Conservation (phyloP, 2,797 vertebrate species). For the Cottoperca gobio region DNA sequence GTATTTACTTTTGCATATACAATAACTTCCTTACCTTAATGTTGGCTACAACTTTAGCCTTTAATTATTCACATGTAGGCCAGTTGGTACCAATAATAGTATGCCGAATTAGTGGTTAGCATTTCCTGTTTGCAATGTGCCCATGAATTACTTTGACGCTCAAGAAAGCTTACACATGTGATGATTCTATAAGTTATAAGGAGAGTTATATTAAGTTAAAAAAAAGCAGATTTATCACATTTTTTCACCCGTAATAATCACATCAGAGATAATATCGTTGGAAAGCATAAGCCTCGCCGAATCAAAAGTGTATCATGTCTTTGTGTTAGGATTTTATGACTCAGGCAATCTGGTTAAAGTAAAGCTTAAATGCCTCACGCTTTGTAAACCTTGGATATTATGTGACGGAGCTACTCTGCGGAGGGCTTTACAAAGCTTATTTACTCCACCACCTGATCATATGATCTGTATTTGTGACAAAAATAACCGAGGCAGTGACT, state of each 20-base stretch:
- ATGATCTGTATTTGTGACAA: conserved; percentile 41
- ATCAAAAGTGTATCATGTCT: not conserved
- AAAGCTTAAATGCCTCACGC: not conserved
- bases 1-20: too few relatives aligned
- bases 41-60: not conserved
- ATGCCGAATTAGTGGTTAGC: not conserved
- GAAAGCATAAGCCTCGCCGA: not conserved
- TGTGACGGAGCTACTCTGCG: not conserved
- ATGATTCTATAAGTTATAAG: not conserved
- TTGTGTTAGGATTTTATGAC: not conserved
- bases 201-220: not conserved
- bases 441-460: conserved; percentile 29
- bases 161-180: not conserved
- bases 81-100: not conserved
- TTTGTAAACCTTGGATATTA: conserved; percentile 7
- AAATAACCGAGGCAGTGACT: conserved; percentile 47
- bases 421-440: conserved; percentile 3
- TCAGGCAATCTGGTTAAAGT: not conserved
- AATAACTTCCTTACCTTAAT: not conserved
- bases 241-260: not conserved
- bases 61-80: not conserved
- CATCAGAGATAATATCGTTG: not conserved
- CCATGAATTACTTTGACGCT: not conserved
- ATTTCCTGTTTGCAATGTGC: too few relatives aligned
- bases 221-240: not conserved